Percentiles rank a stretch among this genome's conserved stretches.
These are phyloP conservation scores for Pygoscelis antarcticus DNA, from an alignment of 2,113 vertebrate genomes.

Conservation along the genomic window DNA sequence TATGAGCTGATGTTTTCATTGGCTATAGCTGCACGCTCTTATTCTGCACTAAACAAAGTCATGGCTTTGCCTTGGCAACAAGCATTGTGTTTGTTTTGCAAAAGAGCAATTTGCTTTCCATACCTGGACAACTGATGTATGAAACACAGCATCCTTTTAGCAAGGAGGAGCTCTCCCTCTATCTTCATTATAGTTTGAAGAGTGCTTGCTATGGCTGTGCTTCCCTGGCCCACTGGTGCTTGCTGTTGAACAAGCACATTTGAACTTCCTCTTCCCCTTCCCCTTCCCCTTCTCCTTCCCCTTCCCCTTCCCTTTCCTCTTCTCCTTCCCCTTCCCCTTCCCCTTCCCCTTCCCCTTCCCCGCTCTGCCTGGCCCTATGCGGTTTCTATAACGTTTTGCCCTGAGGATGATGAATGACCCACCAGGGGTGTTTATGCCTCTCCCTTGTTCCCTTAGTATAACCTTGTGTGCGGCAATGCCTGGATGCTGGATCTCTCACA, in stretches of 20 bases:
- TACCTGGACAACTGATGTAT: background rate
- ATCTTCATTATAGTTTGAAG: background rate
- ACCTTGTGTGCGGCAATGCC: conserved; percentile 85
- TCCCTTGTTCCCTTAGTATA: conserved; percentile 81
- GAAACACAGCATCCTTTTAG: background rate
- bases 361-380: rapidly evolving
- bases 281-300: background rate
- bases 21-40: background rate
- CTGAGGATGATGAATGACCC: background rate
- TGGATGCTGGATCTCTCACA: conserved; percentile 94
- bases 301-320: background rate
- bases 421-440: background rate
- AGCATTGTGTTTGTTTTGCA: background rate
- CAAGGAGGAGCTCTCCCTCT: background rate
- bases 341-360: too few relatives aligned
- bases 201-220: background rate
- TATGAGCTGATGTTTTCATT: background rate
- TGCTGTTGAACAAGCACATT: background rate
- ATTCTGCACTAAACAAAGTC: background rate
- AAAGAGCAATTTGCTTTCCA: background rate
- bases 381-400: background rate
- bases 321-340: background rate
- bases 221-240: background rate
- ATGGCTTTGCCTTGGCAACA: background rate
- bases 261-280: background rate